Evolutionary conservation across 2,797 vertebrate species (phyloP).

Genomic region (Myripristis murdjan): DNA sequence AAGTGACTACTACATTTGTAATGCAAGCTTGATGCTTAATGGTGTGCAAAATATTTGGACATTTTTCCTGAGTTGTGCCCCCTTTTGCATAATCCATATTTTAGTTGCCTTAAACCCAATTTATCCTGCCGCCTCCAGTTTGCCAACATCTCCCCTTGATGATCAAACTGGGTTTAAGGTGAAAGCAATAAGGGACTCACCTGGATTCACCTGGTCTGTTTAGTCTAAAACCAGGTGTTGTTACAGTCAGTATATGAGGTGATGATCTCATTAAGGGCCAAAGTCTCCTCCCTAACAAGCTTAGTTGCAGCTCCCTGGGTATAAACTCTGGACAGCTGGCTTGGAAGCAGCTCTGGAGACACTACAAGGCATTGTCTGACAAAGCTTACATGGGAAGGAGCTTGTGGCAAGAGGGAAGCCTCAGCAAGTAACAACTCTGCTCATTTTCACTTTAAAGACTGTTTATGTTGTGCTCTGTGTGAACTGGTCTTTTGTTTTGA

Average conservation of each 20-base stretch:
- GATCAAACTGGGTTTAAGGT: constrained; percentile 47
- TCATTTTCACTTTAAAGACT: constrained; percentile 25
- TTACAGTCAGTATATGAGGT: not conserved
- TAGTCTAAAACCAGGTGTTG: constrained; percentile 8
- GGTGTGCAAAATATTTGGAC: constrained; percentile 38
- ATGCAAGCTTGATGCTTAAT: constrained; percentile 23
- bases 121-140: constrained; percentile 47
- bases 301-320: not conserved
- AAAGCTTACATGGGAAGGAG: not conserved
- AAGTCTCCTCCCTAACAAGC: not conserved
- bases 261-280: constrained; percentile 22
- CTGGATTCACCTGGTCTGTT: constrained; percentile 39
- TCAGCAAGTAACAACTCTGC: not conserved
- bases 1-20: constrained; percentile 12
- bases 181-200: constrained; percentile 25
- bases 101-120: constrained; percentile 59
- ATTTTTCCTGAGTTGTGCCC: constrained; percentile 27
- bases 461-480: constrained; percentile 7
- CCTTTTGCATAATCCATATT: constrained; percentile 34
- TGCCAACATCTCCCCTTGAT: constrained; percentile 34
- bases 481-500: constrained; percentile 21
- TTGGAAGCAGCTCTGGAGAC: not conserved
- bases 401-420: not conserved
- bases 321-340: constrained; percentile 5
- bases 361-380: not conserved